Percentiles rank a stretch among this genome's conserved stretches.
Conservation (phyloP, 2,113 vertebrate species). For the Oreochromis spilurus region DNA sequence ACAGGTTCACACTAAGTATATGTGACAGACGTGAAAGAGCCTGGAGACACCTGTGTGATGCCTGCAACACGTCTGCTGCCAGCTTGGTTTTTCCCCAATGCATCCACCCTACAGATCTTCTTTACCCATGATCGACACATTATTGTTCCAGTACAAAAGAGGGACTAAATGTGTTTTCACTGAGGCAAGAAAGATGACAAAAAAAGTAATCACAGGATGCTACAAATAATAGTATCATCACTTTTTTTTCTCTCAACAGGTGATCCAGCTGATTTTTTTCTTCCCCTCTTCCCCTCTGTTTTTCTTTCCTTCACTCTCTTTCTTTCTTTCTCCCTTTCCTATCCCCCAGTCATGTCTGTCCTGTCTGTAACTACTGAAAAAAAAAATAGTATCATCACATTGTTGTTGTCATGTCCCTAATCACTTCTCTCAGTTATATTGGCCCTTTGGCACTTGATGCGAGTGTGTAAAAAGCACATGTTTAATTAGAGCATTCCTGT, state of each 20-base stretch:
- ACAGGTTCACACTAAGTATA: fast-evolving
- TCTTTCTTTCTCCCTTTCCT: no score
- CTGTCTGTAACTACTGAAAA: no score
- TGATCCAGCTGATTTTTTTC: no score
- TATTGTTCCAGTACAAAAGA: not conserved
- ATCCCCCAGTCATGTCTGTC: no score
- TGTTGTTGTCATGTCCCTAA: fast-evolving
- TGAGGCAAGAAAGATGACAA: not conserved
- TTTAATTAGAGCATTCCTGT: slow-evolving; percentile 53
- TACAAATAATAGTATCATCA: not conserved
- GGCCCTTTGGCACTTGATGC: not conserved
- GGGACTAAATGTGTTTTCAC: not conserved
- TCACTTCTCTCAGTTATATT: not conserved
- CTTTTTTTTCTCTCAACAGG: no score
- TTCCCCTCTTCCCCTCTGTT: no score
- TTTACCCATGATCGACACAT: not conserved
- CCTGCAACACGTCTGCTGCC: not conserved
- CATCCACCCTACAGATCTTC: not conserved
- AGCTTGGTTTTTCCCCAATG: not conserved
- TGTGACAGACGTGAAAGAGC: not conserved
- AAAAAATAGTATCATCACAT: not conserved
- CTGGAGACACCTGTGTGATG: not conserved
- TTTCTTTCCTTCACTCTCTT: no score
- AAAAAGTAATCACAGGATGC: not conserved
- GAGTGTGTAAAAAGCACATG: slow-evolving; percentile 3